A percentile compares a stretch with the other conserved stretches of the same genome.
These are phyloP conservation scores for Datnioides undecimradiatus DNA, from an alignment of 2,113 vertebrate species.

Conservation along the genomic window DNA sequence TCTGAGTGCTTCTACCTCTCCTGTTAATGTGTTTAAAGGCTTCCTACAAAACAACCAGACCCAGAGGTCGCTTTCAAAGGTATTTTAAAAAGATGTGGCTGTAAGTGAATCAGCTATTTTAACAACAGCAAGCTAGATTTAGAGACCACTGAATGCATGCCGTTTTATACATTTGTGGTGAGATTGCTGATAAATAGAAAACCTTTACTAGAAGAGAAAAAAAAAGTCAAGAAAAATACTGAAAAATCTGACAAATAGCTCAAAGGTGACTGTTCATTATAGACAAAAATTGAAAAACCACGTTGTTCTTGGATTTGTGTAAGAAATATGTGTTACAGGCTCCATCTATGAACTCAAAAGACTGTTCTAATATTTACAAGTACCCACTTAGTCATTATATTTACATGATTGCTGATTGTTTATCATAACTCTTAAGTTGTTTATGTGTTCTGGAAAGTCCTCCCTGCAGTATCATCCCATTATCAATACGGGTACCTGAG, in stretches of 20 bases:
- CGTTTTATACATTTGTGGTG: not conserved
- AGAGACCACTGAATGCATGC: not conserved
- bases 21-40: slow-evolving; percentile 48
- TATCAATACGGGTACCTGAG: too few relatives aligned
- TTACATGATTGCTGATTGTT: too few relatives aligned
- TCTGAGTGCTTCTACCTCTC: slow-evolving; percentile 1
- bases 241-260: not conserved
- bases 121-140: not conserved
- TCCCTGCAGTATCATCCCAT: too few relatives aligned
- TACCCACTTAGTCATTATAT: too few relatives aligned
- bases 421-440: too few relatives aligned
- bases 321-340: too few relatives aligned
- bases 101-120: slow-evolving; percentile 12
- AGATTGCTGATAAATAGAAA: not conserved
- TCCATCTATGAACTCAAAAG: too few relatives aligned
- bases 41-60: slow-evolving; percentile 36
- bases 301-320: not conserved
- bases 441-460: too few relatives aligned
- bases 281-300: not conserved
- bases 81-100: slow-evolving; percentile 26
- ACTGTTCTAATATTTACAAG: too few relatives aligned
- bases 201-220: not conserved
- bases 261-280: not conserved
- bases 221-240: not conserved
- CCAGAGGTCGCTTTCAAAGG: slow-evolving; percentile 22